phyloP scores from a whole-genome alignment of 2,113 vertebrate genomes.

The Pyrgilauda ruficollis region DNA sequence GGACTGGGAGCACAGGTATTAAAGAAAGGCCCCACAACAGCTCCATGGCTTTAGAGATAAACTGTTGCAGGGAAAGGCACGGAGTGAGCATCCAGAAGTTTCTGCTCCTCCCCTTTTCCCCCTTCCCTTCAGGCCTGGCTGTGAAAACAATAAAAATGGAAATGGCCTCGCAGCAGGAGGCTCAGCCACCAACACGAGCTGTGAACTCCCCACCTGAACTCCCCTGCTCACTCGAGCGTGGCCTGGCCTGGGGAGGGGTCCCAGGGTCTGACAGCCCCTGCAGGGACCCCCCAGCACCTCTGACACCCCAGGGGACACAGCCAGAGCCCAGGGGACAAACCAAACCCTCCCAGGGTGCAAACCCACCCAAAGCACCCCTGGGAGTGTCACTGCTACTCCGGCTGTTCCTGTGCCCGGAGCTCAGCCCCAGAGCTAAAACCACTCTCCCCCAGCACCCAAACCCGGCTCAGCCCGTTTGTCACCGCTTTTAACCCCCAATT shows the following conservation, averaged over 20 bases:
- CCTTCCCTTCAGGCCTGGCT: background rate
- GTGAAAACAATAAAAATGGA: constrained; percentile 78
- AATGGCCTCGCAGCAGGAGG: constrained; percentile 39
- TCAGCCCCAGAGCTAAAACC: background rate
- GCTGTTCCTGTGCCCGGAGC: rapidly evolving
- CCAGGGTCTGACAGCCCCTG: background rate
- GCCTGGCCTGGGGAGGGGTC: background rate
- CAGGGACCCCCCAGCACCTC: background rate
- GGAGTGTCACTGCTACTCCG: background rate
- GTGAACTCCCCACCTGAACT: constrained; percentile 52
- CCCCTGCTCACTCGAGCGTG: constrained; percentile 7
- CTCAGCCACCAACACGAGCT: constrained; percentile 28
- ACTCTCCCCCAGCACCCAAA: rapidly evolving
- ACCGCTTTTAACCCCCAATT: rapidly evolving
- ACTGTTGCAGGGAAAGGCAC: background rate
- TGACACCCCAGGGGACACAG: background rate
- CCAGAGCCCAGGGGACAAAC: background rate
- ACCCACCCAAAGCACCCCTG: background rate
- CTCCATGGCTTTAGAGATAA: rapidly evolving
- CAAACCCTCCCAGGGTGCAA: background rate
- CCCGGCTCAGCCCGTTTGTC: background rate
- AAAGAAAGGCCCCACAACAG: background rate
- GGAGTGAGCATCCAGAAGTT: background rate
- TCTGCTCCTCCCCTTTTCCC: background rate
- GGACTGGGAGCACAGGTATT: background rate